A percentile compares a stretch with the other conserved stretches of the same genome.
These are phyloP conservation scores for Eulemur mongoz DNA, from an alignment of 2,797 vertebrate species.

Conservation along the genomic window DNA sequence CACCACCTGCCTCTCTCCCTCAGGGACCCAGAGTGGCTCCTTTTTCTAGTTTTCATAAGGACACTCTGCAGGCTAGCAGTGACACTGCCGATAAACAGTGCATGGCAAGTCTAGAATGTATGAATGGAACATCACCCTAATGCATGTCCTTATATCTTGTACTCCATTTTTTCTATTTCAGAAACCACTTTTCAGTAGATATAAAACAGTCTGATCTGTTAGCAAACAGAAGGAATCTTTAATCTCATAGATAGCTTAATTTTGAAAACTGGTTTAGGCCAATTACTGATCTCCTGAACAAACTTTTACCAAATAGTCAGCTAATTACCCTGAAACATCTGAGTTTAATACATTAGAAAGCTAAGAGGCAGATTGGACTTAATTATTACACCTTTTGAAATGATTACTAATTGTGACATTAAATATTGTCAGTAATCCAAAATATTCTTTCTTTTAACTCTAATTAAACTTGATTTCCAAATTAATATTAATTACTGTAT, in stretches of 20 bases:
- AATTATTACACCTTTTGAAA: constrained; percentile 51
- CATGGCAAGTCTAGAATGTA: neutral
- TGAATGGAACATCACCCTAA: neutral
- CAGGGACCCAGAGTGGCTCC: neutral
- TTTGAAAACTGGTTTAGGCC: constrained; percentile 33
- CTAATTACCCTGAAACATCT: constrained; percentile 47
- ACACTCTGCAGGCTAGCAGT: neutral
- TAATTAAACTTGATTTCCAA: constrained; percentile 51
- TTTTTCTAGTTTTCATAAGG: neutral
- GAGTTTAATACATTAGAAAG: constrained; percentile 46
- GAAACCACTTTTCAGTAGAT: neutral
- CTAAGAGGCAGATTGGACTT: constrained; percentile 13
- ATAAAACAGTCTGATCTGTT: neutral
- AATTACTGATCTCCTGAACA: constrained; percentile 19
- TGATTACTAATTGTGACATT: constrained; percentile 56
- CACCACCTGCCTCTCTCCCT: fast-evolving
- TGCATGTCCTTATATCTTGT: neutral
- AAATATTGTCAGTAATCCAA: constrained; percentile 47
- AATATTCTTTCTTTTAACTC: constrained; percentile 47
- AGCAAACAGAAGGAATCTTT: neutral
- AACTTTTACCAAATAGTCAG: neutral
- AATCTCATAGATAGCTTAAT: constrained; percentile 12
- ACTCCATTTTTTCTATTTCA: neutral
- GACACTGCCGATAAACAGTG: neutral
- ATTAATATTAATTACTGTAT: constrained; percentile 54